Base-by-base conservation (phyloP, 2,888 invertebrate species). In the Orthosia incerta region DNA sequence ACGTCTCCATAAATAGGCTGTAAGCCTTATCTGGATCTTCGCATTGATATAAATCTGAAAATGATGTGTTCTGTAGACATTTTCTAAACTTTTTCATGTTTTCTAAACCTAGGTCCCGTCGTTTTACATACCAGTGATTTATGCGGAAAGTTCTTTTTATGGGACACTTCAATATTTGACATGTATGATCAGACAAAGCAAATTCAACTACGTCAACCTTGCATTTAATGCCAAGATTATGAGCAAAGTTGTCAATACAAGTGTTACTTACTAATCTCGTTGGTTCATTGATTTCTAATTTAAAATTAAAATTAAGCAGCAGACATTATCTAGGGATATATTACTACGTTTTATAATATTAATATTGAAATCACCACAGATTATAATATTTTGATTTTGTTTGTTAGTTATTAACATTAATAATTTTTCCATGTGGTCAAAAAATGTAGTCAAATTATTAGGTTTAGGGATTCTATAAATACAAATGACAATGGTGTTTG, bases 101-200 rank as follows among this genome's bases (percentile, higher is more conserved):
- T 26, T 26, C 26, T 26, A 26, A 7, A 51, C n/a, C 31, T 13
- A 13, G 39, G 11, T 64, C 53, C 3, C 53, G 31, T 16, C 53
- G 20, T 64, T 39, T 31, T n/a, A 53, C 13, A 39, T 39, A 51
- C 63, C 63, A 64, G 3, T 39, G 18, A 20, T 55, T 55, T 26
- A 65, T 16, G 15, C 2, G 12, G 4, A 4, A 65, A 16, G 20
- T 55, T 16, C 4, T 53, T 65, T 65, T 55, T 50, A 45, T 23
- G 16, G 53, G 53, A 16, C 15, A 65, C 26, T 65, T 65, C n/a
- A 65, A 55, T 9, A 65, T 16, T 53, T 65, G 45, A 45, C 50
- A 48, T 9, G 50, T 50, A 50, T 65, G 53, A 46, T 48, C 61
- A 4, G 61, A 48, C 5, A 61, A 23, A 61, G 61, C 45, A 9